Evolutionary conservation across 2,113 vertebrate genomes (phyloP), one percentile per base, ranked within the genome.

Genomic region (Hoplias malabaricus): DNA sequence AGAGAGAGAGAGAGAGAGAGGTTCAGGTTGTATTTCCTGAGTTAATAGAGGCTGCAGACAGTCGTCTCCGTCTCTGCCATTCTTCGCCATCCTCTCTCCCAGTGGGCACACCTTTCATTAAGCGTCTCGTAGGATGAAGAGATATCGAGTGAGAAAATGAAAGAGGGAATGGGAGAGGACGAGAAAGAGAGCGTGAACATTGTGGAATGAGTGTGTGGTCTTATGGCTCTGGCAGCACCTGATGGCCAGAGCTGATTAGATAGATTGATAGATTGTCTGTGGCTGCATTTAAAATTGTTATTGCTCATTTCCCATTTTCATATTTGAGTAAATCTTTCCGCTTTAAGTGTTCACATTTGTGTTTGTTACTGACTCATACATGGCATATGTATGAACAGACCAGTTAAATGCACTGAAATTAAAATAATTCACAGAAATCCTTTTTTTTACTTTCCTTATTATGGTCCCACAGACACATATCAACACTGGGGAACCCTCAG

Each of bases 61-160:
- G 73, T 23, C 31, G 14, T 77, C 27, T 61, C 56, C 31, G 14
- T 77, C 27, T 61, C 56, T 50, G 53, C 57, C 57, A 33, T 19
- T 61, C 29, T 61, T 23, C 21, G 7, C 21, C n/a, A 9, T 53
- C 48, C 40, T 69, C 54, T 36, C 19, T 77, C 66, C 33, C 75
- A n/a, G 12, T 36, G 75, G 75, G 36, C 38, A 61, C 21, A 23
- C 29, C 75, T 77, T 61, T 77, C 66, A 77, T 77, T 77, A 77
- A 77, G 66, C n/a, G 53, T 34, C 66, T 46, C 34, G 25, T 56
- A 61, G 54, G 57, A 77, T 38, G 23, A 62, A 14, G 66, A 62
- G 40, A 50, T 19, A 61, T 16, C 5, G 50, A 68, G 27, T 19
- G 53, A 59, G 36, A 69, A 70, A 62, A 65, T 77, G 50, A 57